Evolutionary conservation across 2,888 invertebrate species (phyloP), one percentile per base, ranked within the genome.

Genomic region (Drosophila parthenogenetica): DNA sequence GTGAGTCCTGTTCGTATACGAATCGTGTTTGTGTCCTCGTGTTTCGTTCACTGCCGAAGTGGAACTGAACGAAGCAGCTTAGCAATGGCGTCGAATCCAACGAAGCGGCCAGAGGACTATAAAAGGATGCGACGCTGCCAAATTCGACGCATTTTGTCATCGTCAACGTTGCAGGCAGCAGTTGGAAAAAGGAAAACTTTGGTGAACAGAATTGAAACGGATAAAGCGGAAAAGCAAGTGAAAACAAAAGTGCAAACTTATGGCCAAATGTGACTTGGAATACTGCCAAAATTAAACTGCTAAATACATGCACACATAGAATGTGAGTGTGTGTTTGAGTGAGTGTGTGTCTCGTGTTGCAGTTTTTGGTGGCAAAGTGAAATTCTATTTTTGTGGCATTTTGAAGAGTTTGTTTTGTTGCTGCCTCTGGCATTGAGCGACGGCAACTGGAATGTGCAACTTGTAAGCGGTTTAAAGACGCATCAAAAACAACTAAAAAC

Each of bases 161-260:
- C 86, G 69, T 63, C 67, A 53, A n/a, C 17, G 70, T 74, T 59
- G 78, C 61, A 61, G 39, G 39, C 37, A 57, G 42, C 64, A 70
- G 40, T 69, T 66, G 75, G 35, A 62, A 68, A 55, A 46, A 14
- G 55, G 35, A 35, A 35, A 35, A 35, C 42, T 25, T 45, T 19
- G 5, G 42, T 29, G 2, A 8, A 29, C 22, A 22, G 8, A 8
- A 29, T 2, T 29, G 2, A 29, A 8, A 59, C 10, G 42, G 5
- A 17, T 35, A 55, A 58, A 45, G 22, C 40, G 58, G 39, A 25
- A 19, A 45, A 48, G 35, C 42, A 62, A 82, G 71, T 85, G 73
- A 81, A 77, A 86, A 60, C 49, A 88, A 77, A 75, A 88, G 88
- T 88, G 81, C 71, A 74, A 75, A 68, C 64, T 81, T 72, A 68